Percentiles rank a stretch among this genome's conserved stretches.
These are phyloP conservation scores for Adineta ricciae DNA, from an alignment of 2,888 invertebrate species.

Conservation along the genomic window DNA sequence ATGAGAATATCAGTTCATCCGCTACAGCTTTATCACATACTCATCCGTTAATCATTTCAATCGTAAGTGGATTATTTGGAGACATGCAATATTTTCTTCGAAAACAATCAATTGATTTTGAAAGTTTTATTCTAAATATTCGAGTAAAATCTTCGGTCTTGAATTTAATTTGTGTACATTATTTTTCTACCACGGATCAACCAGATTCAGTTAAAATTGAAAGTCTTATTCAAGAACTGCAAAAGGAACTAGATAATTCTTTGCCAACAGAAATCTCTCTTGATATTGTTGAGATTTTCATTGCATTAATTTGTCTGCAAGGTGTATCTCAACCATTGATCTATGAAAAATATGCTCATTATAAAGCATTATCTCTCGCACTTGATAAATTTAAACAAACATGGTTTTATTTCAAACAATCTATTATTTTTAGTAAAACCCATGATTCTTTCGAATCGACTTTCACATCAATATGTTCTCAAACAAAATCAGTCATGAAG, in stretches of 20 bases:
- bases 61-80: no score
- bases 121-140: no score
- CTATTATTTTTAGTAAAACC: no score
- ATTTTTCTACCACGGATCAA: not conserved
- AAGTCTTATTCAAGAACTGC: not conserved
- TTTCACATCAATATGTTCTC: no score
- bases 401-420: not conserved
- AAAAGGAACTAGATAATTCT: not conserved
- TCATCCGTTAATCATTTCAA: no score
- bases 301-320: not conserved
- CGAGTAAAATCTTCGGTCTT: no score
- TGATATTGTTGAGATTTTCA: not conserved
- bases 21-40: no score
- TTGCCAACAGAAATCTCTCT: not conserved
- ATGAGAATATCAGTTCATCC: no score
- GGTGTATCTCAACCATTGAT: not conserved
- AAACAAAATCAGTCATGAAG: no score
- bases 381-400: not conserved
- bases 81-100: no score
- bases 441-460: no score
- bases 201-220: not conserved
- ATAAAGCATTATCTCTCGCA: not conserved
- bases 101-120: no score
- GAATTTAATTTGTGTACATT: not conserved
- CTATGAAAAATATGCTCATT: not conserved